Base-by-base conservation (phyloP, 1,140 invertebrate species). In the Drosophila baimaii region DNA sequence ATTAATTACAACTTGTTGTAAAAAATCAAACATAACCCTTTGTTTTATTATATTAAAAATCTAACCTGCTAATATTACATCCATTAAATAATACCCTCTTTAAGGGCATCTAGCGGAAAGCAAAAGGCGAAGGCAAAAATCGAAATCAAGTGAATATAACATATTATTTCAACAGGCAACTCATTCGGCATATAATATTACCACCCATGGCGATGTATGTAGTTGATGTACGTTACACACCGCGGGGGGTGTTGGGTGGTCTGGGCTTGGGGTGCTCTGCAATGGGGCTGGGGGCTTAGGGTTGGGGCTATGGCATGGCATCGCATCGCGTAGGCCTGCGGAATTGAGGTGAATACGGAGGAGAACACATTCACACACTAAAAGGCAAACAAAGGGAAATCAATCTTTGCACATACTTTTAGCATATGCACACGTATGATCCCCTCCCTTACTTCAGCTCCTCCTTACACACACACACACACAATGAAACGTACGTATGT, bases 381-480 rank as follows among this genome's bases (percentile, higher is more conserved):
- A 89, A 89, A 90, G 84, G 77, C 84, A 89, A 89, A 89, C 84
- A 89, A 89, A 89, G 58, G 69, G 84, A 89, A 84, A 89, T 89
- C 84, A 89, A 89, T 89, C 84, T 89, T 89, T 71, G 72, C 82
- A 70, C 80, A 75, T 82, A 79, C 71, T 76, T 88, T 76, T 73
- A 77, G 25, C 68, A 72, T 82, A 86, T 86, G 82, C 80, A 68
- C 68, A 81, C 68, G 59, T 66, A 66, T 54, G 65, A 68, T 52
- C 46, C 35, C 61, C 46, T 6, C 6, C 15, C 35, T 17, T n/a
- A 13, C 4, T 17, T 33, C 19, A 12, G 29, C 15, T 21, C 41
- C 33, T 6, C n/a, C 9, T 29, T 49, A 41, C 39, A 54, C 47
- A 52, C 41, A 64, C 57, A 61, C 27, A 39, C 35, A 55, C 15